A percentile compares a stretch with the other conserved stretches of the same genome.
phyloP scores from a whole-genome alignment of 2,113 vertebrate genomes.

The Chloebia gouldiae region DNA sequence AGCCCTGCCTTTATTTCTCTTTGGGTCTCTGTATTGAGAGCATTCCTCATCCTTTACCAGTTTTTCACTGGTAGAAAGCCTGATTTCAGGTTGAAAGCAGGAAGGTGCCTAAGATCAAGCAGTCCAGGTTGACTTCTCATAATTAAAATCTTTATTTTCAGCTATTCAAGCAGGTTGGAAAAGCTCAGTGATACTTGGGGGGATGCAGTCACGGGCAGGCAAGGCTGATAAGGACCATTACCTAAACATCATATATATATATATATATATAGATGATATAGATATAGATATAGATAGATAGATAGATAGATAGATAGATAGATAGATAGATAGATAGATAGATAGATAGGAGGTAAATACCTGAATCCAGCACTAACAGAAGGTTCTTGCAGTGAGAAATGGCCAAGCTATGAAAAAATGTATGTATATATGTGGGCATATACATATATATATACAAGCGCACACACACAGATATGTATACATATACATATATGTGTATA shows the following conservation, averaged over 20 bases:
- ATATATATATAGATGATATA: not conserved
- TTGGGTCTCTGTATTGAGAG: not conserved
- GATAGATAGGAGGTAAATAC: not conserved
- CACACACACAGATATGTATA: fast-evolving
- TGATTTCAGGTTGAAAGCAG: not conserved
- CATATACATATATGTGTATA: not conserved
- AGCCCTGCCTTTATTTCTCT: not conserved
- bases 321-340: too few relatives aligned
- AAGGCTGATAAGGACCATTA: not conserved
- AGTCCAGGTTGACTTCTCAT: not conserved
- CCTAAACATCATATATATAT: not conserved
- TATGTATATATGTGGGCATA: not conserved
- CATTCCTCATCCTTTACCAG: not conserved
- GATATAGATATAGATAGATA: too few relatives aligned
- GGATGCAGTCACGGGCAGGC: not conserved
- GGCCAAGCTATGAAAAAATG: not conserved
- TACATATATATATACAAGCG: not conserved
- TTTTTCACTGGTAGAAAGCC: not conserved
- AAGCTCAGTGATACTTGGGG: not conserved
- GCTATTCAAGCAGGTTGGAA: not conserved
- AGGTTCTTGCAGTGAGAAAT: not conserved
- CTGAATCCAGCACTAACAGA: not conserved
- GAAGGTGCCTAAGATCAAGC: not conserved
- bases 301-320: too few relatives aligned
- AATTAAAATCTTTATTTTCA: not conserved